Conservation (phyloP, 2,113 vertebrate genomes). For the Ameiurus melas region DNA sequence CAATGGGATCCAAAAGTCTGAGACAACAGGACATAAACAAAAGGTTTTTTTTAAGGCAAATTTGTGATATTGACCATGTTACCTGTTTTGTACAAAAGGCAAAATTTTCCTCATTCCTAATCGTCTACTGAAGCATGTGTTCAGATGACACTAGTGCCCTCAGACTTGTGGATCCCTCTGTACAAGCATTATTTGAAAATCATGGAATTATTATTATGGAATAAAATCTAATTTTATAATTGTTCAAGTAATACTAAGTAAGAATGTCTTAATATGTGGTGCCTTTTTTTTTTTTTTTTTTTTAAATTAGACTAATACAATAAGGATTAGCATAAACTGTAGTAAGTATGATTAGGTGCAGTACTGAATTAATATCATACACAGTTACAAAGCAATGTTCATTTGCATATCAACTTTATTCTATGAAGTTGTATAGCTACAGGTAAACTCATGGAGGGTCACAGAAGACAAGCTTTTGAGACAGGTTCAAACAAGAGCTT, state of each 20-base stretch:
- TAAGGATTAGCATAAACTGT: background rate
- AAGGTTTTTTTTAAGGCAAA: background rate
- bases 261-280: background rate
- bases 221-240: background rate
- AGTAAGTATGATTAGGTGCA: background rate
- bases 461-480: background rate
- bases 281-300: too few species aligned
- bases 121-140: background rate
- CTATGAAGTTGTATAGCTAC: constrained; percentile 17
- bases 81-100: background rate
- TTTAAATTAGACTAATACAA: background rate
- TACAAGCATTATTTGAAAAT: background rate
- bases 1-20: background rate
- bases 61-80: background rate
- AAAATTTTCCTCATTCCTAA: background rate
- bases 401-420: constrained; percentile 43
- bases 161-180: too few species aligned
- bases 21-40: background rate
- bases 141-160: background rate
- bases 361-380: background rate
- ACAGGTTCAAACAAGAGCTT: constrained; percentile 32
- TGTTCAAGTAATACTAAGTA: background rate
- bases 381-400: constrained; percentile 7
- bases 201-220: too few species aligned
- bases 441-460: constrained; percentile 6